Percentiles rank a stretch among this genome's conserved stretches.
phyloP scores from a whole-genome alignment of 2,888 invertebrate species.

The Zaprionus obscuricornis region DNA sequence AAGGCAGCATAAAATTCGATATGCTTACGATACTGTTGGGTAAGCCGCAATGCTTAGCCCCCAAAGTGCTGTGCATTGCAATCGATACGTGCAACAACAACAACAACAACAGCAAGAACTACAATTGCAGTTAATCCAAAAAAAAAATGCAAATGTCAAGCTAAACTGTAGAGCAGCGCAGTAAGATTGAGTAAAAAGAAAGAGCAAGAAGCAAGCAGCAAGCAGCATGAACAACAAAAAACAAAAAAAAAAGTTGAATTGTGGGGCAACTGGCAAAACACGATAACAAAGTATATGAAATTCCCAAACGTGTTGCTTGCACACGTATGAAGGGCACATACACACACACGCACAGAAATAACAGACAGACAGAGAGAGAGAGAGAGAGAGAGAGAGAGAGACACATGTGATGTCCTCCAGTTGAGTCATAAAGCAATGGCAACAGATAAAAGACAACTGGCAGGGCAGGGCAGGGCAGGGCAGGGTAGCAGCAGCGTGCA shows the following conservation, averaged over 20 bases:
- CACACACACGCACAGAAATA: slow-evolving; percentile 1
- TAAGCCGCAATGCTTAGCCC: slow-evolving; percentile 6
- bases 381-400: too few species aligned
- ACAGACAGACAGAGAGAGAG: too few species aligned
- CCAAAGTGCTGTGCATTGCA: slow-evolving; percentile 28
- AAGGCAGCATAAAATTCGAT: not conserved
- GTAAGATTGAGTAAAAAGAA: not conserved
- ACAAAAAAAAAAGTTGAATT: not conserved
- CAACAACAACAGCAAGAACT: not conserved
- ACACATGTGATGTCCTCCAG: too few species aligned
- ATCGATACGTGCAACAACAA: slow-evolving; percentile 32
- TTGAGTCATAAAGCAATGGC: slow-evolving; percentile 7
- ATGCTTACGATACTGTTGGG: slow-evolving; percentile 7
- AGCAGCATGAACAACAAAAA: too few species aligned
- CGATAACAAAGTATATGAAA: slow-evolving; percentile 13
- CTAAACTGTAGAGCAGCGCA: not conserved
- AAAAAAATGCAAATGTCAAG: slow-evolving; percentile 41
- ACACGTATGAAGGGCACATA: slow-evolving; percentile 1
- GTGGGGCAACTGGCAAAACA: not conserved
- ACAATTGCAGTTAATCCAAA: slow-evolving; percentile 15
- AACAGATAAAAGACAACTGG: too few species aligned
- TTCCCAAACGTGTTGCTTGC: slow-evolving; percentile 33
- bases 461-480: too few species aligned
- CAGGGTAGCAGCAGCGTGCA: too few species aligned
- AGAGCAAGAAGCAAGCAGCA: not conserved